Evolutionary conservation across 2,113 vertebrate species (phyloP).

Genomic region (Colistium nudipinnis): DNA sequence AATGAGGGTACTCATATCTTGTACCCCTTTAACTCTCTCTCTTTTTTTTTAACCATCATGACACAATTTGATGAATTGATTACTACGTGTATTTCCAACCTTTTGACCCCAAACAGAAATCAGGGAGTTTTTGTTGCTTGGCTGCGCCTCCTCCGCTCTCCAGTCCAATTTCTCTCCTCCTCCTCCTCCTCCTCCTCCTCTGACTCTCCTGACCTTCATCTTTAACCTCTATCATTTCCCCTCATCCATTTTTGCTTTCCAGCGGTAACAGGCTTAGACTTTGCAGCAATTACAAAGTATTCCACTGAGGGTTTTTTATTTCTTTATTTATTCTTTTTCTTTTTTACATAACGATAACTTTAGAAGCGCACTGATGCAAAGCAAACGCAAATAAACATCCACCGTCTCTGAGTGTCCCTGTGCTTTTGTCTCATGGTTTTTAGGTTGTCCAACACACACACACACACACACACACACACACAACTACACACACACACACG

Average conservation of each 20-base stretch:
- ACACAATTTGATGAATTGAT: too few species aligned
- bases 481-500: too few species aligned
- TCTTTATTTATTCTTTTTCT: background rate
- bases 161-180: conserved; percentile 50
- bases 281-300: conserved; percentile 28
- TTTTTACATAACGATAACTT: conserved; percentile 20
- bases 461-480: background rate
- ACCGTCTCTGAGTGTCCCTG: background rate
- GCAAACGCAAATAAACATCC: conserved; percentile 1
- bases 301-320: too few species aligned
- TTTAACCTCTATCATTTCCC: conserved; percentile 57
- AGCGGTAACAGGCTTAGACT: conserved; percentile 33
- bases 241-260: conserved; percentile 41
- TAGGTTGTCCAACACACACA: background rate
- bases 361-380: conserved; percentile 3
- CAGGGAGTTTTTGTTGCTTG: conserved; percentile 47
- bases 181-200: conserved; percentile 33
- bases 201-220: conserved; percentile 46
- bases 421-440: background rate
- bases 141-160: conserved; percentile 47
- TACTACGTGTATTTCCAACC: too few species aligned
- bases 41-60: background rate
- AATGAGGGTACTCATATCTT: conserved; percentile 1
- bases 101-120: too few species aligned
- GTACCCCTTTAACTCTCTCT: background rate